Percentiles rank a stretch among this genome's conserved stretches.
Evolutionary conservation across 2,113 vertebrate genomes (phyloP).

Genomic region (Pygoscelis antarcticus): DNA sequence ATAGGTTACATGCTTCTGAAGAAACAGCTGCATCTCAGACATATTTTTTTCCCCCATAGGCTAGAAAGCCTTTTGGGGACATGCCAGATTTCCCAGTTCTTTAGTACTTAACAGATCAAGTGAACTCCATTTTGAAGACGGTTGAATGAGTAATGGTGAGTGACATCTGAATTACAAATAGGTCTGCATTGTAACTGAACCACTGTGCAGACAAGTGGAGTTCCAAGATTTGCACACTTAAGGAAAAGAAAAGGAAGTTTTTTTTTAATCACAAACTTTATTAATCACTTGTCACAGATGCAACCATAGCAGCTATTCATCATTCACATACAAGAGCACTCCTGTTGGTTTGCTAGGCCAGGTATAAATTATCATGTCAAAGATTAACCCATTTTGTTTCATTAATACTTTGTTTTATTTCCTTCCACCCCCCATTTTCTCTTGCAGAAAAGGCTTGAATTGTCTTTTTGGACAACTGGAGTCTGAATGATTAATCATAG

Average conservation of each 20-base stretch:
- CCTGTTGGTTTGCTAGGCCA: constrained; percentile 51
- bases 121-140: neutral
- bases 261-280: constrained; percentile 66
- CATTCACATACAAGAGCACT: constrained; percentile 65
- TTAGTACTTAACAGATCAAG: constrained; percentile 14
- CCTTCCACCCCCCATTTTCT: constrained; percentile 24
- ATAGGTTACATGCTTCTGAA: neutral
- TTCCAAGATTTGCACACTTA: constrained; percentile 47
- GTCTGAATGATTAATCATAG: constrained; percentile 76
- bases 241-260: constrained; percentile 43
- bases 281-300: constrained; percentile 74
- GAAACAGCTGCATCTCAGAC: neutral
- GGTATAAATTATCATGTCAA: constrained; percentile 74
- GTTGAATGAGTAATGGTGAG: neutral
- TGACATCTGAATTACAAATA: constrained; percentile 44
- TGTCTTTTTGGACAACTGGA: constrained; percentile 69
- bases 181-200: neutral
- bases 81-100: neutral
- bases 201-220: neutral
- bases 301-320: constrained; percentile 69
- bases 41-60: neutral
- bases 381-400: constrained; percentile 74
- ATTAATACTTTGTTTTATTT: constrained; percentile 67
- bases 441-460: constrained; percentile 48
- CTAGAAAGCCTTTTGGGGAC: neutral